Evolutionary conservation across 35 echinoderm and acorn worm species (phyloP), one percentile per base, ranked within the genome.

Genomic region (Heliocidaris tuberculata): DNA sequence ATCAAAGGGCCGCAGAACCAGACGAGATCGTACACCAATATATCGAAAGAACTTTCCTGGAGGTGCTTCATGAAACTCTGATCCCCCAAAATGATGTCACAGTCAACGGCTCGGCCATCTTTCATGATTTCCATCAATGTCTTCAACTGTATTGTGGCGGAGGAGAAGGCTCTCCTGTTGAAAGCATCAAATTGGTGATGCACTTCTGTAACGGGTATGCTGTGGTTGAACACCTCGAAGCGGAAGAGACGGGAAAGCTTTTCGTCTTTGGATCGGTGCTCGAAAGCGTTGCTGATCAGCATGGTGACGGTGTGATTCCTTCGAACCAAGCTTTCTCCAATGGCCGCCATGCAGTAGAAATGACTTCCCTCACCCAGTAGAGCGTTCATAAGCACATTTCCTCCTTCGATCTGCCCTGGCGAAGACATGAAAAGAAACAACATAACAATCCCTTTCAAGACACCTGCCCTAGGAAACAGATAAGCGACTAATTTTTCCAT

Each of bases 261-360:
- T 27, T 52, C n/a, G 21, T 96, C 95, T 4, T 89, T 70, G 24
- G 48, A 31, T 10, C 93, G 48, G 27, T 94, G n/a, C 35, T 13
- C 49, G 93, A 90, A 96, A 16, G 95, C 95, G 49, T 96, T 94
- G 47, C 95, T 96, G 31, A 96, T 94, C 70, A 96, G 93, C 47
- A 94, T 90, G 13, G 93, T 96, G 27, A 96, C 95, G 1, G 31
- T 94, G 61, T 96, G 95, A 31, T 85, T 92, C 30, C 54, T 50
- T 2, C 29, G 31, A 3, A 94, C 85, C 13, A 96, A 93, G 31
- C 94, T 93, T 54, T 94, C 85, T 16, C 90, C 95, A 16, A 96
- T 59, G 32, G 85, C 85, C 12, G 93, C 95, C 13, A 60, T 87
- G 13, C 47, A 54, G 42, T 85, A 88, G 95, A 94, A 96, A 31